Percentiles rank a stretch among this genome's conserved stretches.
Conservation (phyloP, 1,140 invertebrate species). For the Sipha flava region DNA sequence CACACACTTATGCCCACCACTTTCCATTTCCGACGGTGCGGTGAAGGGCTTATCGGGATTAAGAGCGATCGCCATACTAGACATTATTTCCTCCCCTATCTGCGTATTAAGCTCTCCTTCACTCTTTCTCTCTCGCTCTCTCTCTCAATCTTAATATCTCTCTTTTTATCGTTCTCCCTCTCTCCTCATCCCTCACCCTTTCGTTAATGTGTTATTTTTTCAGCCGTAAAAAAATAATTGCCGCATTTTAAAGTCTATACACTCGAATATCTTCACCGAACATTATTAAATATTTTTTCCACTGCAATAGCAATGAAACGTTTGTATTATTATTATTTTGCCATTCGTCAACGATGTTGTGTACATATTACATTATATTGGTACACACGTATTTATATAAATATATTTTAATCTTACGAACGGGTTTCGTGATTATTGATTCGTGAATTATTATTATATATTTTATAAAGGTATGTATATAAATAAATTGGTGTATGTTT, state of each 20-base stretch:
- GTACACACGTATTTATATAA: background rate
- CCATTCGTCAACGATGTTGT: background rate
- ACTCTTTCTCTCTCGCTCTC: too few species aligned
- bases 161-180: background rate
- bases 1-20: background rate
- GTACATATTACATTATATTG: background rate
- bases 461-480: too few species aligned
- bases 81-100: background rate
- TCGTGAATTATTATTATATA: background rate
- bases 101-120: background rate
- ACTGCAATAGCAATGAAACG: background rate
- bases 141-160: too few species aligned
- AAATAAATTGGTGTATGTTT: too few species aligned
- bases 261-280: background rate
- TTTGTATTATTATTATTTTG: background rate
- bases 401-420: too few species aligned
- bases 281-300: background rate
- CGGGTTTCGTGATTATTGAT: background rate
- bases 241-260: background rate
- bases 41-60: background rate
- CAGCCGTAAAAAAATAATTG: constrained; percentile 31
- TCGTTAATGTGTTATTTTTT: constrained; percentile 17
- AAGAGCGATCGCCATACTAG: background rate
- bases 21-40: too few species aligned
- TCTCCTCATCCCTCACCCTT: background rate